phyloP scores from a whole-genome alignment of 1,140 invertebrate species.

The Anastatus disparis region DNA sequence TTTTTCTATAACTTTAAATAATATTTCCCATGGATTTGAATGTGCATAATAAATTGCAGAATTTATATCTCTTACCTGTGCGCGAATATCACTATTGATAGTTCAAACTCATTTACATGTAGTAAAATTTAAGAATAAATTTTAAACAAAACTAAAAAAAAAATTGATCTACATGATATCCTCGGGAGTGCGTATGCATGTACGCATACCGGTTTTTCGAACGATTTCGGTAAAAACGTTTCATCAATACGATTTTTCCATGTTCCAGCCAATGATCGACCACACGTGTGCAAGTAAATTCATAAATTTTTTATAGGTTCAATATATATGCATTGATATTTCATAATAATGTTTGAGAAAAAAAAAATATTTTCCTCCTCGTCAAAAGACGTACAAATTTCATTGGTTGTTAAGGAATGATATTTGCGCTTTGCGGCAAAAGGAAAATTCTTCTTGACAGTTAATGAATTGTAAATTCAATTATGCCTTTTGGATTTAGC shows the following conservation, averaged over 20 bases:
- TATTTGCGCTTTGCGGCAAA: background rate
- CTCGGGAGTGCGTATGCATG: too few relatives aligned
- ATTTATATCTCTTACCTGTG: too few relatives aligned
- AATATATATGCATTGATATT: background rate
- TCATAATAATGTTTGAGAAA: background rate
- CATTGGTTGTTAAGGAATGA: background rate
- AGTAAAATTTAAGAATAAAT: too few relatives aligned
- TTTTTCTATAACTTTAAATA: too few relatives aligned
- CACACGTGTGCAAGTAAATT: background rate
- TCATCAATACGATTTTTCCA: background rate
- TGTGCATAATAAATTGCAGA: too few relatives aligned
- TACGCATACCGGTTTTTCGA: conserved; percentile 8
- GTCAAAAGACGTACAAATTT: background rate
- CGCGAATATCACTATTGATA: too few relatives aligned
- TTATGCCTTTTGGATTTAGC: background rate
- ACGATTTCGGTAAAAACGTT: background rate
- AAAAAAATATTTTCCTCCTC: too few relatives aligned
- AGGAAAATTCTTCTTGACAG: conserved; percentile 5
- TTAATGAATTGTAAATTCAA: conserved; percentile 21
- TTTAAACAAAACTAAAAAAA: too few relatives aligned
- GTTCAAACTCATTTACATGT: too few relatives aligned
- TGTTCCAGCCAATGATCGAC: conserved; percentile 4
- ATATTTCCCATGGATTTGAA: too few relatives aligned
- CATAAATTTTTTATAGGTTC: conserved; percentile 11
- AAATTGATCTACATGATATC: too few relatives aligned